Evolutionary conservation across 2,888 invertebrate species (phyloP).

Genomic region (Cheilosia vernalis): DNA sequence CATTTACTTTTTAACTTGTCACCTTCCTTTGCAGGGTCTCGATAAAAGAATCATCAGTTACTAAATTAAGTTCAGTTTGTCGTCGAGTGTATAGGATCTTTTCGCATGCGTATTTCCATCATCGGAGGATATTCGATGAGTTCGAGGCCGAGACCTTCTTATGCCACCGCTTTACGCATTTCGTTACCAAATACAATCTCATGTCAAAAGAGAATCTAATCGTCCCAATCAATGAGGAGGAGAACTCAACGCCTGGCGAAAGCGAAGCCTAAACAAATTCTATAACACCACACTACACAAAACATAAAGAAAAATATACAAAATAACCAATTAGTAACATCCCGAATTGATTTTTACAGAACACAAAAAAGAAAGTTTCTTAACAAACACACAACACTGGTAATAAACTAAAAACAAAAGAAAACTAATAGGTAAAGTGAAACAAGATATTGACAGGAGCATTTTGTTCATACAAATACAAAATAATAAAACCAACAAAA

Average conservation of each 20-base stretch:
- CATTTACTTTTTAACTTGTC: background rate
- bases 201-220: constrained; percentile 99
- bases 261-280: constrained; percentile 84
- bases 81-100: constrained; percentile 99
- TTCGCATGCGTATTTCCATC: constrained; percentile 99
- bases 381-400: constrained; percentile 16
- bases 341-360: constrained; percentile 48
- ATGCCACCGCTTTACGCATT: constrained; percentile 97
- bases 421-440: constrained; percentile 38
- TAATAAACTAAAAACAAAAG: constrained; percentile 23
- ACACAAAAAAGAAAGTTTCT: constrained; percentile 12
- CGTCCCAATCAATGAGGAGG: constrained; percentile 96
- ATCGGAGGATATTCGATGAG: constrained; percentile 97
- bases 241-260: constrained; percentile 84
- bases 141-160: constrained; percentile 98
- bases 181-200: constrained; percentile 98
- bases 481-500: constrained; percentile 16
- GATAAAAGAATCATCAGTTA: constrained; percentile 99
- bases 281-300: constrained; percentile 39
- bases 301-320: constrained; percentile 42
- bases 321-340: constrained; percentile 11
- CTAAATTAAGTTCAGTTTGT: constrained; percentile 99
- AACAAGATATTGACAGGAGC: constrained; percentile 31
- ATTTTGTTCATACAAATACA: constrained; percentile 36
- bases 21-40: constrained; percentile 89